These are phyloP conservation scores for Idaea biselata DNA, from an alignment of 2,888 invertebrate genomes.

Conservation along the genomic window DNA sequence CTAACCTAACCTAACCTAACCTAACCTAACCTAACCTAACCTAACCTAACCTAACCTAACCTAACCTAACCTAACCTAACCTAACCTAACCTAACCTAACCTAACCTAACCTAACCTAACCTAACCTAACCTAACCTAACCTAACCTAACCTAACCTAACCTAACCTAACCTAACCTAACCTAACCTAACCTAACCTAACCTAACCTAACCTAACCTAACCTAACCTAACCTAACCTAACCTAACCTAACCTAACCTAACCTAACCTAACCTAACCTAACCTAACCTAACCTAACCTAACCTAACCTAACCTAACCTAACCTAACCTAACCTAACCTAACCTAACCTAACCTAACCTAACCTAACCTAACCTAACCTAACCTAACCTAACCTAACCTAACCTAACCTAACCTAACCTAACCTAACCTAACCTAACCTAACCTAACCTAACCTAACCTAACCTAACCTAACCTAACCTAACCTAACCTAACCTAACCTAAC, in stretches of 20 bases:
- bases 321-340: constrained; percentile 15
- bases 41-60: constrained; percentile 14
- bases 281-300: constrained; percentile 15
- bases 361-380: constrained; percentile 15
- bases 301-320: constrained; percentile 15
- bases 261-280: constrained; percentile 15
- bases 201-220: constrained; percentile 15
- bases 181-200: constrained; percentile 15
- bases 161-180: constrained; percentile 15
- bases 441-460: constrained; percentile 15
- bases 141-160: constrained; percentile 15
- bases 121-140: constrained; percentile 15
- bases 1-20: constrained; percentile 14
- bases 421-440: constrained; percentile 15
- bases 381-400: constrained; percentile 15
- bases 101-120: constrained; percentile 15
- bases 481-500: constrained; percentile 15
- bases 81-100: constrained; percentile 15
- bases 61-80: constrained; percentile 15
- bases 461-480: constrained; percentile 15
- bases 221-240: constrained; percentile 15
- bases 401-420: constrained; percentile 15
- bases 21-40: constrained; percentile 15
- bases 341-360: constrained; percentile 15
- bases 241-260: constrained; percentile 15